A percentile compares a stretch with the other conserved stretches of the same genome.
Conservation (phyloP, 2,797 vertebrate species). For the Denticeps clupeoides region DNA sequence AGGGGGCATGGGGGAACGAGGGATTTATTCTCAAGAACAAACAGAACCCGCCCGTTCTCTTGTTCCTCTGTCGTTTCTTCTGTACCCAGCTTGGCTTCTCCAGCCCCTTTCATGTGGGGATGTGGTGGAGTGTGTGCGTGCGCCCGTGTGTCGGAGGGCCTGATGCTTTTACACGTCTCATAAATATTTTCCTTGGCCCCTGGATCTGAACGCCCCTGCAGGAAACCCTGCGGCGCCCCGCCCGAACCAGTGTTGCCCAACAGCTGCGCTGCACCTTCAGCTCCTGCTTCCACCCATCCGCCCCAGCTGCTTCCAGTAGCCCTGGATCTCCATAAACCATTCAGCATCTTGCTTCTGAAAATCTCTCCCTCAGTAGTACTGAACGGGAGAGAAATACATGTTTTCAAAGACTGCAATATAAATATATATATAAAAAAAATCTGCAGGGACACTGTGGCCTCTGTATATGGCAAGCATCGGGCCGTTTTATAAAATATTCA, state of each 20-base stretch:
- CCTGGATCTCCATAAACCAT: too few species aligned
- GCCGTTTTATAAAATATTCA: too few species aligned
- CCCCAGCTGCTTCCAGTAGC: not conserved
- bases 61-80: not conserved
- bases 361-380: too few species aligned
- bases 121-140: slow-evolving; percentile 20
- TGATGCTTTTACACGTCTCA: slow-evolving; percentile 30
- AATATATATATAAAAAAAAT: too few species aligned
- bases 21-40: not conserved
- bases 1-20: not conserved
- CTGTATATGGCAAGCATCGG: too few species aligned
- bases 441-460: too few species aligned
- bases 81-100: not conserved
- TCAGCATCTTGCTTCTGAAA: too few species aligned
- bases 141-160: slow-evolving; percentile 7
- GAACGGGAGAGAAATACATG: too few species aligned
- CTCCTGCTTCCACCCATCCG: not conserved
- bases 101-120: slow-evolving; percentile 15
- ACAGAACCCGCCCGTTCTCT: not conserved
- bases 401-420: too few species aligned
- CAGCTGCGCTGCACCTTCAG: slow-evolving; percentile 4
- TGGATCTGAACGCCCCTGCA: slow-evolving; percentile 6
- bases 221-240: not conserved
- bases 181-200: slow-evolving; percentile 51
- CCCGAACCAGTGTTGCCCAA: not conserved